Conservation (phyloP, 2,797 vertebrate genomes). For the Florisuga fusca region DNA sequence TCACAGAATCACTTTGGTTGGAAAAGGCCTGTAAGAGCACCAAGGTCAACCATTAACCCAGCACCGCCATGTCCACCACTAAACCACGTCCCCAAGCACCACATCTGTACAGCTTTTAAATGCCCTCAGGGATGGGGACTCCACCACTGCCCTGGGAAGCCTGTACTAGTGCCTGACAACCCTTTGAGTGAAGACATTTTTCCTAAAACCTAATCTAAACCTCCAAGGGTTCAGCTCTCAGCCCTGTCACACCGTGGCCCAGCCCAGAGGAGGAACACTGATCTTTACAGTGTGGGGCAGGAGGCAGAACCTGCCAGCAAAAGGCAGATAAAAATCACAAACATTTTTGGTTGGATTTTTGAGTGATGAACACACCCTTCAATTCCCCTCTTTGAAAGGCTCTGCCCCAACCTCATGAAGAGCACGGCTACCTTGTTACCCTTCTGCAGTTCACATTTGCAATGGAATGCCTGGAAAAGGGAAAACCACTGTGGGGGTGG, state of each 20-base stretch:
- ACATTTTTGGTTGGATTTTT: neutral
- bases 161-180: too few species aligned
- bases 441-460: neutral
- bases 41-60: too few species aligned
- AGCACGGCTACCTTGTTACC: neutral
- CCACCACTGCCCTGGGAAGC: too few species aligned
- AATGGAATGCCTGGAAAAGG: neutral
- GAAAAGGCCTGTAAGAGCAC: too few species aligned
- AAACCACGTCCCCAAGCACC: too few species aligned
- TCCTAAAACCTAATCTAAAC: too few species aligned
- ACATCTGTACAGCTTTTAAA: too few species aligned
- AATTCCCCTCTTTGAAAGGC: neutral
- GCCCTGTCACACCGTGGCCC: rapidly evolving
- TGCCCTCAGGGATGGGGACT: too few species aligned
- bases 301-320: neutral
- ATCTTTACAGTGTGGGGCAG: rapidly evolving
- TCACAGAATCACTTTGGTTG: too few species aligned
- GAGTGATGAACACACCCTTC: neutral
- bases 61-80: too few species aligned
- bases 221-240: neutral
- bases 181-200: too few species aligned
- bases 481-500: neutral
- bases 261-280: neutral
- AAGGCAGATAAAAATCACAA: conserved; percentile 2
- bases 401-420: neutral